These are phyloP conservation scores for Silurus meridionalis DNA, from an alignment of 2,113 vertebrate species.

Conservation along the genomic window DNA sequence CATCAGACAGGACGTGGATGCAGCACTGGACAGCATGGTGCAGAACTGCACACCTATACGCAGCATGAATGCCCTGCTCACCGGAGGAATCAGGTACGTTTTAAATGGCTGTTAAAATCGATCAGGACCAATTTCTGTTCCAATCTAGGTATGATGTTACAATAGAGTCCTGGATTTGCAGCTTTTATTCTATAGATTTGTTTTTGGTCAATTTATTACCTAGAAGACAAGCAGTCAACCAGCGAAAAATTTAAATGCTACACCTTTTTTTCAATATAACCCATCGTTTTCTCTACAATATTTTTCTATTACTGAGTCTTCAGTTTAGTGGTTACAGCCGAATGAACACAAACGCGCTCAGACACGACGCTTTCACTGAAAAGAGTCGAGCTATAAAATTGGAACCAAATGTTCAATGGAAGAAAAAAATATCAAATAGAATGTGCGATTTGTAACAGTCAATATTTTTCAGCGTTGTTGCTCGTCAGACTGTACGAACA, in stretches of 20 bases:
- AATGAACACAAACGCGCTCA: too few relatives aligned
- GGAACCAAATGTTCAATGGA: too few relatives aligned
- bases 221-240: not conserved
- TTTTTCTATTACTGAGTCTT: too few relatives aligned
- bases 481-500: too few relatives aligned
- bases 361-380: too few relatives aligned
- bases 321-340: too few relatives aligned
- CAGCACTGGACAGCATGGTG: slow-evolving; percentile 87
- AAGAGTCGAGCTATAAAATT: too few relatives aligned
- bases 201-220: not conserved
- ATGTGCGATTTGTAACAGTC: too few relatives aligned
- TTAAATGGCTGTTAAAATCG: not conserved
- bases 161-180: not conserved
- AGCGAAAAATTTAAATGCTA: not conserved
- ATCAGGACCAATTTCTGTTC: not conserved
- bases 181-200: not conserved
- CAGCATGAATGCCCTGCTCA: slow-evolving; percentile 81
- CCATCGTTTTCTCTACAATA: too few relatives aligned
- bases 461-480: too few relatives aligned
- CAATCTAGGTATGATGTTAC: not conserved
- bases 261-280: too few relatives aligned
- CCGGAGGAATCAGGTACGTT: slow-evolving; percentile 84
- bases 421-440: too few relatives aligned
- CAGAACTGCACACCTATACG: slow-evolving; percentile 86
- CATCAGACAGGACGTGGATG: slow-evolving; percentile 91